These are phyloP conservation scores for Prenolepis imparis DNA, from an alignment of 2,888 invertebrate species.

Conservation along the genomic window DNA sequence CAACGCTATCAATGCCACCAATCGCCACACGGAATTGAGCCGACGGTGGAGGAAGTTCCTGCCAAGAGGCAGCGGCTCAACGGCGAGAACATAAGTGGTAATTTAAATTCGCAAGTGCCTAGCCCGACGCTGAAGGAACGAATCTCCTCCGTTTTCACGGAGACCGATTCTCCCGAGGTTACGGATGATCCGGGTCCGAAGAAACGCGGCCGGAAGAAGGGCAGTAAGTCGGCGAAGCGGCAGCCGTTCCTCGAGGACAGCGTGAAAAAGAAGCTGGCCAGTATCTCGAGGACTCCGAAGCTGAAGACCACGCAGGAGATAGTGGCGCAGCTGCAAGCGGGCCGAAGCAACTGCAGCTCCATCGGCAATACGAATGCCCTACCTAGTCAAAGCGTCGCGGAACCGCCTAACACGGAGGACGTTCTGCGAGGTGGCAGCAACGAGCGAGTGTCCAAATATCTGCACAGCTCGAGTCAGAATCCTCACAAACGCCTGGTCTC, in stretches of 20 bases:
- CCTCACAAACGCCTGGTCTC: slow-evolving; percentile 61
- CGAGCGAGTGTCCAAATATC: slow-evolving; percentile 85
- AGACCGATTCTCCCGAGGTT: slow-evolving; percentile 69
- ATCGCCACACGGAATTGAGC: slow-evolving; percentile 63
- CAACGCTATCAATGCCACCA: slow-evolving; percentile 83
- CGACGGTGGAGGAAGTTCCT: slow-evolving; percentile 73
- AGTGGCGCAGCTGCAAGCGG: slow-evolving; percentile 91
- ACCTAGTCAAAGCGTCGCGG: slow-evolving; percentile 82
- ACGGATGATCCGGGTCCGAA: slow-evolving; percentile 85
- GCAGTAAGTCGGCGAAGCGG: slow-evolving; percentile 87
- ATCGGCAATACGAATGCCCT: slow-evolving; percentile 71
- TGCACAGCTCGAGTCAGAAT: slow-evolving; percentile 70
- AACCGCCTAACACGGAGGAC: slow-evolving; percentile 82
- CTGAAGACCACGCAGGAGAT: slow-evolving; percentile 94
- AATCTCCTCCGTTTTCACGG: slow-evolving; percentile 79
- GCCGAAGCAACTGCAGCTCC: slow-evolving; percentile 85
- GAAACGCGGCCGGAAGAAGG: slow-evolving; percentile 89
- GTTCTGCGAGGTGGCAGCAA: slow-evolving; percentile 84
- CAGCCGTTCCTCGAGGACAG: slow-evolving; percentile 86
- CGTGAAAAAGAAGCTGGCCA: slow-evolving; percentile 89
- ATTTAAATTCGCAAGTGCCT: slow-evolving; percentile 87
- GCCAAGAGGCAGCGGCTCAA: slow-evolving; percentile 86
- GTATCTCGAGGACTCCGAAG: slow-evolving; percentile 88
- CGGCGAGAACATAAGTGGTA: slow-evolving; percentile 84
- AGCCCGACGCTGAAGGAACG: slow-evolving; percentile 84